Evolutionary conservation across 2,113 vertebrate genomes (phyloP).

Genomic region (Leucoraja erinaceus): DNA sequence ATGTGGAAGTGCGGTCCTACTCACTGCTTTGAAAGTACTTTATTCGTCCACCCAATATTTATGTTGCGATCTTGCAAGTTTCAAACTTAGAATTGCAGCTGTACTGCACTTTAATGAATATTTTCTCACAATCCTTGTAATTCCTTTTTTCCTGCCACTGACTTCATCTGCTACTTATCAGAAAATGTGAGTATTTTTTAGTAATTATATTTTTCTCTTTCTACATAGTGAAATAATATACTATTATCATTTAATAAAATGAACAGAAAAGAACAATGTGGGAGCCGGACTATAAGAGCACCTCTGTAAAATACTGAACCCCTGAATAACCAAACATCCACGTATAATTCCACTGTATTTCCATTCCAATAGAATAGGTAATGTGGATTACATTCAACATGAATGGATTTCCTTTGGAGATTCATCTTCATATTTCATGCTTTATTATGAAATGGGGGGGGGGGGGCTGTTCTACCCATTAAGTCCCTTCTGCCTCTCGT

Average conservation of each 20-base stretch:
- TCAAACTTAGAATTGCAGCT: neutral
- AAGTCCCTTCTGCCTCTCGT: too few species aligned
- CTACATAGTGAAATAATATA: neutral
- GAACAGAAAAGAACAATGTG: neutral
- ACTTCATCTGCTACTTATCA: too few species aligned
- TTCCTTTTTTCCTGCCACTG: too few species aligned
- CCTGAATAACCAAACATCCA: neutral
- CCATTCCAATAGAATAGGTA: neutral
- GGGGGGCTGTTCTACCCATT: too few species aligned
- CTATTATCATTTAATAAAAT: neutral
- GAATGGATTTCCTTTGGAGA: neutral
- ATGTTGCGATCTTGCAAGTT: neutral
- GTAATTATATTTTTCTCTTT: neutral
- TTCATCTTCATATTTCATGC: neutral
- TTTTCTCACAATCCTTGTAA: neutral
- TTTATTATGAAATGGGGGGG: too few species aligned
- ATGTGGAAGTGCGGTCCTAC: neutral
- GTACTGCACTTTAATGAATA: neutral
- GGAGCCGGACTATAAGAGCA: neutral
- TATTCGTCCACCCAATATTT: neutral
- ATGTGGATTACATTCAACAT: neutral
- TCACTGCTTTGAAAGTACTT: neutral
- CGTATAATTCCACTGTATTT: neutral
- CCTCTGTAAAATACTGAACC: neutral
- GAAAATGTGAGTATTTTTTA: neutral